Base-by-base conservation (phyloP, 2,888 invertebrate genomes). In the Chaetoderma sp. region DNA sequence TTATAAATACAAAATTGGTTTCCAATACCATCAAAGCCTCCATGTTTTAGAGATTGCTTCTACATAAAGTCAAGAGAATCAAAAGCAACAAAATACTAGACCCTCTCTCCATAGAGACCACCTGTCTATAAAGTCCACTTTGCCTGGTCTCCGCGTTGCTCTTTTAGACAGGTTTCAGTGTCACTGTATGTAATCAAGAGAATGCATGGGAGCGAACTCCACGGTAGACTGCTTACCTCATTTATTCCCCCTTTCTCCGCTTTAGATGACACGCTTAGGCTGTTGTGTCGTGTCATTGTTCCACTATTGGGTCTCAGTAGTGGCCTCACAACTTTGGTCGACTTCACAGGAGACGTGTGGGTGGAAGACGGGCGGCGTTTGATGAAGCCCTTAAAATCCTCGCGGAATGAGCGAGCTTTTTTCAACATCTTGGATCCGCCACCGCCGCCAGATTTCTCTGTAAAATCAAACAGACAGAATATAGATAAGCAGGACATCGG, bases 331-430 rank as follows among this genome's bases (percentile, higher is more conserved):
- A 63, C 68, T 36, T 71, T 73, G 25, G 71, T 60, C 10, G 63
- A 70, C 60, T 75, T 75, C 36, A 65, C 63, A 10, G 63, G 62
- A 30, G 72, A 63, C 64, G 74, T 65, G 63, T 77, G 76, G 61
- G 78, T 78, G 16, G 76, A 74, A 16, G 79, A 79, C 3, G 81
- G 80, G 2, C 80, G 74, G 18, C 81, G 70, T 56, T 76, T 75
- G 45, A 81, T 78, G 54, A 77, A 63, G 27, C 74, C 76, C 62
- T 79, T 79, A 42, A 82, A 71, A 65, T 81, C 80, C 57, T 81
- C 81, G 1, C 79, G 71, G 70, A 81, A 81, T 16, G 81, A 81
- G 55, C 76, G 70, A 18, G 79, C 80, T 70, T 81, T 82, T 73
- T 82, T 82, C 65, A 80, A 71, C 78, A 81, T 78, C 67, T 78